Base-by-base conservation (phyloP, 2,888 invertebrate genomes). In the Hoplodrina ambigua region DNA sequence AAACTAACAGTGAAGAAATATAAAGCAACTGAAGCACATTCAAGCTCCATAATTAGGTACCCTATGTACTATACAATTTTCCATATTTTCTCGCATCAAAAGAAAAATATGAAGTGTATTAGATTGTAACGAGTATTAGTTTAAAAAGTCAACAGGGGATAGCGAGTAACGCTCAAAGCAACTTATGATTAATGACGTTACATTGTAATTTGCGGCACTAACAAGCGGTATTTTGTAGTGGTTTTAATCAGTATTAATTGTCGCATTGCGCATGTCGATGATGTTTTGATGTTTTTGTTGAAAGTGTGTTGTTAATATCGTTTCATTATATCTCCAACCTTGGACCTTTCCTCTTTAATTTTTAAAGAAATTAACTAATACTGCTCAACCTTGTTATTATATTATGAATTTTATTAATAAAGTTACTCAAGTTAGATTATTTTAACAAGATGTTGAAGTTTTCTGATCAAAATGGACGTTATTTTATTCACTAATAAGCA, bases 161-260 rank as follows among this genome's bases (percentile, higher is more conserved):
- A 46, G 50, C 13, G 44, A 30, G 50, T 62, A 41, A 55, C 25
- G 50, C 55, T 69, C 49, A 66, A 69, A 80, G 69, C 44, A 59
- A 61, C 46, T 56, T 66, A 57, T 75, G 75, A 78, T 78, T 75
- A 69, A 75, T 80, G 56, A 67, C n/a, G 50, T 69, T 53, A 75
- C 60, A 30, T n/a, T 60, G 53, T 75, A 69, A 66, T 75, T 80
- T 80, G 50, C 44, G 11, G 5, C 30, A 41, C 66, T 66, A 78
- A 75, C 69, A 66, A 70, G 63, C 61, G 20, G 49, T 78, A 66
- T 66, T 69, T 75, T 63, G 62, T 58, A n/a, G 13, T 62, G 62
- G 55, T 66, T 65, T 66, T 62, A 75, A 80, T 75, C 50, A 66
- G 62, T 57, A 54, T 53, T 68, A 55, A 62, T 65, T 63, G 58